These are phyloP conservation scores for Acanthisitta chloris DNA, from an alignment of 2,113 vertebrate species.

Conservation along the genomic window DNA sequence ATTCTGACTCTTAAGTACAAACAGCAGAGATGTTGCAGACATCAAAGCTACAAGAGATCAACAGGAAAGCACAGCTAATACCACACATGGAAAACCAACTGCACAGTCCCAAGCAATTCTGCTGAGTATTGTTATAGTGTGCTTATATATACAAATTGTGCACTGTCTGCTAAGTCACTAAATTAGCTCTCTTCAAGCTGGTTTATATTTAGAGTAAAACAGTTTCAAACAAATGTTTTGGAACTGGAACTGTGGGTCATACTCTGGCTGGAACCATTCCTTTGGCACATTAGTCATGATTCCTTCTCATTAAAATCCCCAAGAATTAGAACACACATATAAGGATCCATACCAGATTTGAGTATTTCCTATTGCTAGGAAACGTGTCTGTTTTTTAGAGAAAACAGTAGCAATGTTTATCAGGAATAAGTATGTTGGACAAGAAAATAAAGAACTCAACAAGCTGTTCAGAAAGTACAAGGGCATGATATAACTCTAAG, in stretches of 20 bases:
- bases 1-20: neutral
- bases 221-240: neutral
- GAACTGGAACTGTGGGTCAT: neutral
- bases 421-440: neutral
- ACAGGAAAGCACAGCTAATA: neutral
- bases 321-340: neutral
- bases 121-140: neutral
- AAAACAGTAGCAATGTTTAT: neutral
- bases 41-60: neutral
- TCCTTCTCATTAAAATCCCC: neutral
- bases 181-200: neutral
- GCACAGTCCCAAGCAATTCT: neutral
- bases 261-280: neutral
- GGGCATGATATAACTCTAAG: neutral
- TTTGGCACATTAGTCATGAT: neutral
- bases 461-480: neutral
- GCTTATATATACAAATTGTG: neutral
- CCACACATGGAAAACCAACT: neutral
- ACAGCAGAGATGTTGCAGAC: neutral
- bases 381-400: neutral
- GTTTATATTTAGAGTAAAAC: neutral
- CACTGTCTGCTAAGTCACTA: neutral
- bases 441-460: neutral
- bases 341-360: neutral
- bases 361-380: neutral